These are phyloP conservation scores for Coleophora deauratella DNA, from an alignment of 2,888 invertebrate genomes.

Conservation along the genomic window DNA sequence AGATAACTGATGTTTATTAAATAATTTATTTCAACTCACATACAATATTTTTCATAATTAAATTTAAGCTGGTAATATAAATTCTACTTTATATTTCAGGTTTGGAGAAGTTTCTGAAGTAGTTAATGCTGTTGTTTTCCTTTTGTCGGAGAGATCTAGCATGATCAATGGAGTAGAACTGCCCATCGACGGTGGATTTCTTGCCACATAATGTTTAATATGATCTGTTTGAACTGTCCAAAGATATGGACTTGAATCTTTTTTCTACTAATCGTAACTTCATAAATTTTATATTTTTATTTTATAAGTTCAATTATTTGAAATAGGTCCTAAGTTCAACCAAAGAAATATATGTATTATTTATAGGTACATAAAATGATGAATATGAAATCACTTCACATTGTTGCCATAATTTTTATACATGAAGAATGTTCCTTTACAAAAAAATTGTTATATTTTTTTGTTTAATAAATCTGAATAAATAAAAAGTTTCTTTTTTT, in stretches of 20 bases:
- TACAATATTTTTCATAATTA: no score
- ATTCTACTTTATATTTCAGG: slow-evolving; percentile 32
- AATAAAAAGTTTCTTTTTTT: no score
- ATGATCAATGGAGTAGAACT: slow-evolving; percentile 87
- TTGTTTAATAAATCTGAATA: no score
- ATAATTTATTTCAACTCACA: no score
- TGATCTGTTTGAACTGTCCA: slow-evolving; percentile 4
- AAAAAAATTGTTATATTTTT: no score
- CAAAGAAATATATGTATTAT: no score
- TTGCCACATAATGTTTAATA: slow-evolving; percentile 60
- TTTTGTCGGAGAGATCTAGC: slow-evolving; percentile 83
- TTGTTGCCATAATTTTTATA: slow-evolving; percentile 2
- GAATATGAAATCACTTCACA: no score
- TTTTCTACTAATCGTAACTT: no score
- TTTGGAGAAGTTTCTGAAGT: slow-evolving; percentile 89
- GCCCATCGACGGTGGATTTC: slow-evolving; percentile 88
- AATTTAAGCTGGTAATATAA: no score
- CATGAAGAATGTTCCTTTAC: slow-evolving; percentile 25
- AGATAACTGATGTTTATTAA: no score
- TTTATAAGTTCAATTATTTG: neutral
- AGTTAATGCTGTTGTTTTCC: slow-evolving; percentile 83
- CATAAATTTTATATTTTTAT: neutral
- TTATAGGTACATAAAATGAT: neutral
- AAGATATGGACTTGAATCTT: slow-evolving; percentile 2
- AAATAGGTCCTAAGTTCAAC: no score